Percentiles rank a stretch among this genome's conserved stretches.
Conservation (phyloP, 2,113 vertebrate species). For the Lepisosteus oculatus region DNA sequence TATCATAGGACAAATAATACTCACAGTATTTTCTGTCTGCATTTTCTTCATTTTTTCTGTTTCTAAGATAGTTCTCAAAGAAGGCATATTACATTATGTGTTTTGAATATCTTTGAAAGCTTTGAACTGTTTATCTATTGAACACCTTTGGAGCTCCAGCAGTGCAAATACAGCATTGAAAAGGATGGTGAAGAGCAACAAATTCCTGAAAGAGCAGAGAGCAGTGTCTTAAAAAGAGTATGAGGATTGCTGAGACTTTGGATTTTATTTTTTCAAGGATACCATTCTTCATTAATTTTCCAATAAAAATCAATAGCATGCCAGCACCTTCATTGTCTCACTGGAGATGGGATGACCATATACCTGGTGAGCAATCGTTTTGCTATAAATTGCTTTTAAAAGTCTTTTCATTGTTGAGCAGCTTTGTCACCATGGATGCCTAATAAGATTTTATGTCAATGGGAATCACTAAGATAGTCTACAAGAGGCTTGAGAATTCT, state of each 20-base stretch:
- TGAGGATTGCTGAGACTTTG: slow-evolving; percentile 23
- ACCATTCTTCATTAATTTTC: slow-evolving; percentile 18
- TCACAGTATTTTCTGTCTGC: neutral
- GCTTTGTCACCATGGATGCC: too few relatives aligned
- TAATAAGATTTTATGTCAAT: too few relatives aligned
- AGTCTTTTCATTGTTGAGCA: too few relatives aligned
- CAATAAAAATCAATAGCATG: slow-evolving; percentile 18
- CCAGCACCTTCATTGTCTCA: neutral
- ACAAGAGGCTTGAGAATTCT: too few relatives aligned
- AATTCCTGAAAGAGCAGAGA: slow-evolving; percentile 3
- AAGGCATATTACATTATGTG: slow-evolving; percentile 25
- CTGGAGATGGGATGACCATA: too few relatives aligned
- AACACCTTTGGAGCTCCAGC: slow-evolving; percentile 29
- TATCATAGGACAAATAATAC: neutral
- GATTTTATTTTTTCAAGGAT: slow-evolving; percentile 18
- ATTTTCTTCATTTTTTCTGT: slow-evolving; percentile 14
- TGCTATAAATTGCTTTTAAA: too few relatives aligned
- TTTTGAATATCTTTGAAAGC: slow-evolving; percentile 28
- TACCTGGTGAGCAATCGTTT: too few relatives aligned
- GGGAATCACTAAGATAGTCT: too few relatives aligned
- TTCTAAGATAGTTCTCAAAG: slow-evolving; percentile 13
- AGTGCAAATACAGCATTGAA: slow-evolving; percentile 29
- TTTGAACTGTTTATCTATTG: slow-evolving; percentile 26
- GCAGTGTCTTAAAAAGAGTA: slow-evolving; percentile 12
- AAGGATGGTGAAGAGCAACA: neutral